Percentiles rank a stretch among this genome's conserved stretches.
Conservation (phyloP, 2,888 invertebrate species). For the Phragmatobia fuliginosa region DNA sequence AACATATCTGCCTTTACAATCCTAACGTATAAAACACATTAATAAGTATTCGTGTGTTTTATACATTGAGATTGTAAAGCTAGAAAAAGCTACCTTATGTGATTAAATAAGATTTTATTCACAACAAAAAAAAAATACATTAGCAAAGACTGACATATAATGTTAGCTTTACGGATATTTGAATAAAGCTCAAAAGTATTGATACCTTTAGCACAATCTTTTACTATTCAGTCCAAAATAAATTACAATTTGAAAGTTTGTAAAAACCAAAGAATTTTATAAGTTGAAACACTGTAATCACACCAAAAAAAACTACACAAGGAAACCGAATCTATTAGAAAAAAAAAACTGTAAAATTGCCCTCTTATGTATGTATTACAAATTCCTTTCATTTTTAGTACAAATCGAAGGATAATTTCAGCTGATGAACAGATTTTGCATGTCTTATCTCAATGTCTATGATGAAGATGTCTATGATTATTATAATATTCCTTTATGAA, state of each 20-base stretch:
- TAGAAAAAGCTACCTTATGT: background rate
- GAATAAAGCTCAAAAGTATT: slow-evolving; percentile 6
- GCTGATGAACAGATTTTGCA: background rate
- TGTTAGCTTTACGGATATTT: background rate
- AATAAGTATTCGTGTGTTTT: too few species aligned
- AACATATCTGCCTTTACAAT: too few species aligned
- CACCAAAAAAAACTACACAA: background rate
- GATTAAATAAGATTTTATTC: background rate
- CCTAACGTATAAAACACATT: too few species aligned
- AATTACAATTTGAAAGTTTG: background rate
- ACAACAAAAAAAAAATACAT: background rate
- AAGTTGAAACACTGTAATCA: background rate
- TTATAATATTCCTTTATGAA: background rate
- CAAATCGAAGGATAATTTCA: background rate
- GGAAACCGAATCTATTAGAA: background rate
- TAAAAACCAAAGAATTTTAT: background rate
- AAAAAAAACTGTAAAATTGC: background rate
- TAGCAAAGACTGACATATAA: background rate
- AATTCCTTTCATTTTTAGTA: too few species aligned
- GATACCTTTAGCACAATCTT: background rate
- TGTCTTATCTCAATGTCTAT: background rate
- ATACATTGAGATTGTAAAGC: background rate
- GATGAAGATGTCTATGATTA: background rate
- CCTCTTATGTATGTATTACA: too few species aligned
- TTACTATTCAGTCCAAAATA: background rate